Evolutionary conservation across 30 jellyfish, hydroid and myxozoan species (phyloP).

Genomic region (Turritopsis dohrnii): DNA sequence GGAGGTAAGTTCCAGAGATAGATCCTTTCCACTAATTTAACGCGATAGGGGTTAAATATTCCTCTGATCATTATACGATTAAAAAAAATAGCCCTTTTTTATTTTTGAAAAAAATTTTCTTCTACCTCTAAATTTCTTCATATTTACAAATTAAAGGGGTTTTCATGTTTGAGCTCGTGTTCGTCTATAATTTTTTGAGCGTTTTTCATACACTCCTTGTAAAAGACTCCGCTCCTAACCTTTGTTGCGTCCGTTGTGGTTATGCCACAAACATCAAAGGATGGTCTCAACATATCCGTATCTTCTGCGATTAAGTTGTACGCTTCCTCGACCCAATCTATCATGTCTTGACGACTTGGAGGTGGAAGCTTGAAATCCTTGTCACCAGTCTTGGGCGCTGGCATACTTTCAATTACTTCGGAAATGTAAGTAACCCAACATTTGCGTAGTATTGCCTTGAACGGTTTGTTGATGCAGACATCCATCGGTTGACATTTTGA

Average conservation of each 20-base stretch:
- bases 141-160: too few relatives aligned
- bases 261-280: background rate
- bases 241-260: background rate
- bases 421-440: background rate
- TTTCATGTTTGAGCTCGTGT: too few relatives aligned
- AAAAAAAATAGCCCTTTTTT: too few relatives aligned
- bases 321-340: background rate
- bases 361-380: constrained; percentile 1
- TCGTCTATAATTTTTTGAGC: background rate
- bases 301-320: background rate
- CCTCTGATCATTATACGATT: too few relatives aligned
- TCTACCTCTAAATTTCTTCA: too few relatives aligned
- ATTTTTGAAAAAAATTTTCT: too few relatives aligned
- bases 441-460: constrained; percentile 1
- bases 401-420: background rate
- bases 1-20: too few relatives aligned
- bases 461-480: too few relatives aligned
- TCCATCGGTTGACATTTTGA: background rate
- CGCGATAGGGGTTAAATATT: too few relatives aligned
- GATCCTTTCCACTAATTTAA: too few relatives aligned
- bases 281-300: background rate
- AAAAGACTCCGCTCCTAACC: background rate
- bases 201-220: background rate
- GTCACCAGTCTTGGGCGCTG: constrained; percentile 6
- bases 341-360: background rate